Percentiles rank a stretch among this genome's conserved stretches.
These are phyloP conservation scores for Brachyopa scutellaris DNA, from an alignment of 2,888 invertebrate genomes.

Conservation along the genomic window DNA sequence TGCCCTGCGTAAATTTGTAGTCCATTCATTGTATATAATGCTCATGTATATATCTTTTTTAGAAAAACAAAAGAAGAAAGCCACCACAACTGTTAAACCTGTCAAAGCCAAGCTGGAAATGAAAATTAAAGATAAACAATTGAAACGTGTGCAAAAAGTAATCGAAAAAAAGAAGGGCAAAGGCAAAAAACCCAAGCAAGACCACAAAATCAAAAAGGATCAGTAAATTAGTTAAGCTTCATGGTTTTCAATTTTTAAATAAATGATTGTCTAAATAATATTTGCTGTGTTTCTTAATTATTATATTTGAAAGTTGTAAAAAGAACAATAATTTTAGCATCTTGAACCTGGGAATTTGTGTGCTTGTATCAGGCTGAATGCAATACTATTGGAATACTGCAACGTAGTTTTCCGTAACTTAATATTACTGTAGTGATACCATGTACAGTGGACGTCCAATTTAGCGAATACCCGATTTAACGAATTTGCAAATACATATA, in stretches of 20 bases:
- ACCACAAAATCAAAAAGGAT: neutral
- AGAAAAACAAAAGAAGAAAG: conserved; percentile 74
- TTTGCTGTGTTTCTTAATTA: neutral
- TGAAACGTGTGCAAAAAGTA: conserved; percentile 76
- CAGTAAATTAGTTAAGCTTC: neutral
- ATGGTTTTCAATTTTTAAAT: conserved; percentile 20
- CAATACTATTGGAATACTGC: too few species aligned
- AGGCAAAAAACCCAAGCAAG: conserved; percentile 74
- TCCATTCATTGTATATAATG: neutral
- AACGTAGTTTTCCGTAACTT: too few species aligned
- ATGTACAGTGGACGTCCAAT: too few species aligned
- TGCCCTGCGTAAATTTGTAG: too few species aligned
- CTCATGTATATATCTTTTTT: neutral
- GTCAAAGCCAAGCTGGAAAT: conserved; percentile 76
- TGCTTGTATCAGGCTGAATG: too few species aligned
- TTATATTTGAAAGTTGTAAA: too few species aligned
- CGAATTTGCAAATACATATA: too few species aligned
- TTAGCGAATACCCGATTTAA: too few species aligned
- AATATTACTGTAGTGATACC: too few species aligned
- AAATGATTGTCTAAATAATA: conserved; percentile 7
- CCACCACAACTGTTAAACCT: conserved; percentile 72
- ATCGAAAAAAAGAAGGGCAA: conserved; percentile 78
- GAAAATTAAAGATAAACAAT: conserved; percentile 79
- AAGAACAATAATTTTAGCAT: too few species aligned
- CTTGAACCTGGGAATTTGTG: too few species aligned